Evolutionary conservation across 2,888 invertebrate genomes (phyloP).

Genomic region (Drosophila dives): DNA sequence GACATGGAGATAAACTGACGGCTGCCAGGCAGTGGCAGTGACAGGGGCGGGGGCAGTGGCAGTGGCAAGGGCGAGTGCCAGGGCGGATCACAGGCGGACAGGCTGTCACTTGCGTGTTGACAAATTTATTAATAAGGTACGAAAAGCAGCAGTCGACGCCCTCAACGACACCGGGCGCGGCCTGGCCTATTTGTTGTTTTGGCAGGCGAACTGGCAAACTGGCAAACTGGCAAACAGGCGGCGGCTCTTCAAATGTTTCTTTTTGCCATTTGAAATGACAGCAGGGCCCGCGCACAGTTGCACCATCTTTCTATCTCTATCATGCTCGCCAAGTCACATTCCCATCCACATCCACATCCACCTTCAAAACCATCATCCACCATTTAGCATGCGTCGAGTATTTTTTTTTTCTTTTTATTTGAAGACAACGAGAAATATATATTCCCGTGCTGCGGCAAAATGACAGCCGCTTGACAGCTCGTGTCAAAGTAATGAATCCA

Average conservation of each 20-base stretch:
- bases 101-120: constrained; percentile 83
- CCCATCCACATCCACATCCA: constrained; percentile 33
- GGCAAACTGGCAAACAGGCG: constrained; percentile 39
- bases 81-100: constrained; percentile 72
- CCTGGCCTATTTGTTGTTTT: constrained; percentile 68
- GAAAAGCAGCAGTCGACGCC: constrained; percentile 75
- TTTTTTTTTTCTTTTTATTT: not conserved
- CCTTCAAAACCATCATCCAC: constrained; percentile 62
- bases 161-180: constrained; percentile 71
- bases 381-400: constrained; percentile 65
- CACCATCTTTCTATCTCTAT: constrained; percentile 46
- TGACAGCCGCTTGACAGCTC: constrained; percentile 83
- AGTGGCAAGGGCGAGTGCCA: constrained; percentile 18
- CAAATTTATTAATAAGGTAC: constrained; percentile 84
- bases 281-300: constrained; percentile 48
- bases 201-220: constrained; percentile 40
- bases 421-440: constrained; percentile 51
- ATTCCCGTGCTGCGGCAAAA: constrained; percentile 75
- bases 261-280: constrained; percentile 72
- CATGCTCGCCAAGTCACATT: constrained; percentile 9
- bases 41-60: constrained; percentile 15
- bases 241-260: constrained; percentile 76
- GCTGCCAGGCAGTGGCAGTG: constrained; percentile 19
- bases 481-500: constrained; percentile 84
- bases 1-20: constrained; percentile 59